A percentile compares a stretch with the other conserved stretches of the same genome.
These are phyloP conservation scores for Ophraella communa DNA, from an alignment of 2,888 invertebrate species.

Conservation along the genomic window DNA sequence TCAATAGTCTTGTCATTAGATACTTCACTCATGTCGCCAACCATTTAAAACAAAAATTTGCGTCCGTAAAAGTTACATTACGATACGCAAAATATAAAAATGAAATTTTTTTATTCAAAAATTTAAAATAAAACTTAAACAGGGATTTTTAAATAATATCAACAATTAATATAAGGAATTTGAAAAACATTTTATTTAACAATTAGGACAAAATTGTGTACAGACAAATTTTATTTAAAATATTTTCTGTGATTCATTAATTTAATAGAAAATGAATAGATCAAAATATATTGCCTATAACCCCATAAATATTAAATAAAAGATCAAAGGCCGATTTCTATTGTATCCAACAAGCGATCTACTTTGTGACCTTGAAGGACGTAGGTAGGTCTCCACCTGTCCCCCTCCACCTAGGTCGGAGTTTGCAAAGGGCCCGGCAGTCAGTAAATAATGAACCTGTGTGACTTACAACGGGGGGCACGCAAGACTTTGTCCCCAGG, in stretches of 20 bases:
- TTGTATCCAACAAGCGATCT: conserved; percentile 34
- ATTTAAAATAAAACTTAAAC: too few relatives aligned
- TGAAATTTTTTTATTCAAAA: too few relatives aligned
- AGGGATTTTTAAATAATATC: too few relatives aligned
- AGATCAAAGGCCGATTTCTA: conserved; percentile 4
- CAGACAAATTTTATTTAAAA: not conserved
- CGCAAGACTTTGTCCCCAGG: conserved; percentile 55
- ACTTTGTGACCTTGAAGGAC: conserved; percentile 47
- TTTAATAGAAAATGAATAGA: not conserved
- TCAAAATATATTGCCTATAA: not conserved
- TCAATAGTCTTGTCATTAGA: too few relatives aligned
- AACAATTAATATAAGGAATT: too few relatives aligned
- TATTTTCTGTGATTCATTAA: not conserved
- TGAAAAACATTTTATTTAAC: too few relatives aligned
- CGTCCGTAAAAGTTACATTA: too few relatives aligned
- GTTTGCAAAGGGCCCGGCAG: conserved; percentile 55
- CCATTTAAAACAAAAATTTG: too few relatives aligned
- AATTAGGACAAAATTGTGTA: not conserved
- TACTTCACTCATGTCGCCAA: too few relatives aligned
- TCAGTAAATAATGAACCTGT: conserved; percentile 58
- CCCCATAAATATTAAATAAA: conserved; percentile 3
- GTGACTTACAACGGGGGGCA: conserved; percentile 58
- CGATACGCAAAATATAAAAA: too few relatives aligned
- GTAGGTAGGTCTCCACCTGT: conserved; percentile 32
- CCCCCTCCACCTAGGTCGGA: conserved; percentile 40